Conservation (phyloP, 2,797 vertebrate genomes). For the Tragopan temminckii region DNA sequence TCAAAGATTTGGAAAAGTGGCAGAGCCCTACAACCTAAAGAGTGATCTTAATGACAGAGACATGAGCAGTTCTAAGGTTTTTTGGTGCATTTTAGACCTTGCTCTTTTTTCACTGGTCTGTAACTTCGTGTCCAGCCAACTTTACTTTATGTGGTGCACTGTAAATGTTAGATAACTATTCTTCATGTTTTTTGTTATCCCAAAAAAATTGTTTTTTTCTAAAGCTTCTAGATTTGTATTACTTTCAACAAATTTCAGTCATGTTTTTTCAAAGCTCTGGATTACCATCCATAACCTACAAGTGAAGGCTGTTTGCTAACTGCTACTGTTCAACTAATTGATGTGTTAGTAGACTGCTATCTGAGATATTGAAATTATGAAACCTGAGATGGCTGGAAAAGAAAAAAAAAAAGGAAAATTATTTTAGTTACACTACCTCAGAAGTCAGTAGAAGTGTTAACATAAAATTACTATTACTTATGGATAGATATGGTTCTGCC, state of each 20-base stretch:
- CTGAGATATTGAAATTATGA: not conserved
- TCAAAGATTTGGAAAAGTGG: not conserved
- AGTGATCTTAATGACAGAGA: not conserved
- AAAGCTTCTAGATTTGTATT: not conserved
- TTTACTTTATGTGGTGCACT: not conserved
- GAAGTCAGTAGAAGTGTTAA: not conserved
- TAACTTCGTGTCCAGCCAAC: not conserved
- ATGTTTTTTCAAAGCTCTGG: not conserved
- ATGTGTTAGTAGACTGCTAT: not conserved
- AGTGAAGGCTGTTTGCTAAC: not conserved
- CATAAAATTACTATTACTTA: not conserved
- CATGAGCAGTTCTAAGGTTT: accelerated
- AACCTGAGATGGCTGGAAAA: not conserved
- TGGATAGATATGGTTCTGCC: not conserved
- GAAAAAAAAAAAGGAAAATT: not conserved
- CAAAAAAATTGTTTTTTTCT: not conserved
- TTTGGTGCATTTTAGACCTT: not conserved
- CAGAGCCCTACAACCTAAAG: not conserved
- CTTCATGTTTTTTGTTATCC: not conserved
- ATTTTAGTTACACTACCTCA: not conserved
- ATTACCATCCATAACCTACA: not conserved
- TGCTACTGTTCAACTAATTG: not conserved
- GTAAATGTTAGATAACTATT: not conserved
- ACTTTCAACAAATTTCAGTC: not conserved
- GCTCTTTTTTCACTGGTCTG: not conserved